These are phyloP conservation scores for Masnerella sp. DNA, from an alignment of 2,888 invertebrate species.

Conservation along the genomic window DNA sequence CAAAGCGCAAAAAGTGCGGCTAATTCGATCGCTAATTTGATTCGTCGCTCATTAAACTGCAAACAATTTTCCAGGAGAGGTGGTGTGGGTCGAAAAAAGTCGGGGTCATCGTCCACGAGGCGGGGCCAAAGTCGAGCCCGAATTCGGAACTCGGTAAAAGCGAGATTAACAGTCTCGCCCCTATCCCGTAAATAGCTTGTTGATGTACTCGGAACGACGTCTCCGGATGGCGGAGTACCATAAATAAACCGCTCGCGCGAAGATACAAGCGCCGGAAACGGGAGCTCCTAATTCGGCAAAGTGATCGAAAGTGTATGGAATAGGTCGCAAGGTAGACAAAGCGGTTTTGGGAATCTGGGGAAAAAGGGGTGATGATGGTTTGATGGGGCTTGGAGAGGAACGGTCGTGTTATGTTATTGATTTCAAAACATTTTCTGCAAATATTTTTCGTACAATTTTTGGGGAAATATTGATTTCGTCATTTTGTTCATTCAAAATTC, in stretches of 20 bases:
- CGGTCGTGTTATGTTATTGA: too few relatives aligned
- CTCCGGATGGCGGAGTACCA: conserved; percentile 47
- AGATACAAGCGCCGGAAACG: conserved; percentile 43
- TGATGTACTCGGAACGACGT: conserved; percentile 55
- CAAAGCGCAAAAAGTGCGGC: not conserved
- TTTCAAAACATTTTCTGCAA: too few relatives aligned
- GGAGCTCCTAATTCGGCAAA: conserved; percentile 30
- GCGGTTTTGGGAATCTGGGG: conserved; percentile 6
- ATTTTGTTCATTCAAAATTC: too few relatives aligned
- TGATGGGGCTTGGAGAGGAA: too few relatives aligned
- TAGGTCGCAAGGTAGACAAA: too few relatives aligned
- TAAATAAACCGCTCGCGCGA: conserved; percentile 48
- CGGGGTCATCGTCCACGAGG: conserved; percentile 28
- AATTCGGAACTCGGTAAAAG: conserved; percentile 53
- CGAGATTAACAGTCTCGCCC: conserved; percentile 53
- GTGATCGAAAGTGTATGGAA: conserved; percentile 24
- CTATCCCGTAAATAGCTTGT: conserved; percentile 58
- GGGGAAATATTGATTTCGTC: too few relatives aligned
- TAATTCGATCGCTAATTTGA: conserved; percentile 20
- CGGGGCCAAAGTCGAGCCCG: conserved; percentile 21
- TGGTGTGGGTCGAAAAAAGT: conserved; percentile 13
- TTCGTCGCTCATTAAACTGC: conserved; percentile 30
- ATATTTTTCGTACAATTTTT: too few relatives aligned
- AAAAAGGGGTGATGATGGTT: too few relatives aligned
- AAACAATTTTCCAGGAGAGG: conserved; percentile 26